Percentiles rank a stretch among this genome's conserved stretches.
These are phyloP conservation scores for Stegana nigrithorax DNA, from an alignment of 2,888 invertebrate species.

Conservation along the genomic window DNA sequence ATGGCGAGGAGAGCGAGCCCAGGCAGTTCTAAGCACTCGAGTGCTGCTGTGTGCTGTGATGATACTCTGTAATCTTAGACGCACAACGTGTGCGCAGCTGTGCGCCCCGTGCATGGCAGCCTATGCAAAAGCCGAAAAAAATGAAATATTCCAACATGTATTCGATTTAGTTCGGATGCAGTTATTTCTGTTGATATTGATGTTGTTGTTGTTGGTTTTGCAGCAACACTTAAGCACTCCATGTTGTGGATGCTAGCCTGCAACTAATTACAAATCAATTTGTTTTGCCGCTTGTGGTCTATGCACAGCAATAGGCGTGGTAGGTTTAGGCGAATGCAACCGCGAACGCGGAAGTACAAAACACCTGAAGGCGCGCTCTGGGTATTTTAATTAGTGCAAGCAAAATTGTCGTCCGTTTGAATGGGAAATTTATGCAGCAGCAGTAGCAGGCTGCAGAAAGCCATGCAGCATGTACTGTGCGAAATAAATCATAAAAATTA, in stretches of 20 bases:
- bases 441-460: no score
- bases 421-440: neutral
- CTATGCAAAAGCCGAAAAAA: neutral
- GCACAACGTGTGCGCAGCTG: slow-evolving; percentile 14
- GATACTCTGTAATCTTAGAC: slow-evolving; percentile 4
- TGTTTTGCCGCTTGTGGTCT: slow-evolving; percentile 32
- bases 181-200: no score
- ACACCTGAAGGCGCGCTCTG: slow-evolving; percentile 10
- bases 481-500: no score
- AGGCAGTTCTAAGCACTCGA: slow-evolving; percentile 16
- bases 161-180: slow-evolving; percentile 6
- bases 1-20: no score
- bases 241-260: slow-evolving; percentile 38
- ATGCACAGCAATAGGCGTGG: slow-evolving; percentile 6
- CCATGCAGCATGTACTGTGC: no score
- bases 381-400: no score
- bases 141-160: no score
- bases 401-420: no score
- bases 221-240: no score
- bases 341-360: neutral
- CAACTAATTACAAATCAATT: slow-evolving; percentile 67
- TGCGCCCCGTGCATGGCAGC: neutral
- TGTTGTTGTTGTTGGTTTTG: no score
- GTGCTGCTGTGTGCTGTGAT: neutral
- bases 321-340: no score